Evolutionary conservation across 1,140 invertebrate genomes (phyloP), one percentile per base, ranked within the genome.

Genomic region (Lasioglossum albipes): DNA sequence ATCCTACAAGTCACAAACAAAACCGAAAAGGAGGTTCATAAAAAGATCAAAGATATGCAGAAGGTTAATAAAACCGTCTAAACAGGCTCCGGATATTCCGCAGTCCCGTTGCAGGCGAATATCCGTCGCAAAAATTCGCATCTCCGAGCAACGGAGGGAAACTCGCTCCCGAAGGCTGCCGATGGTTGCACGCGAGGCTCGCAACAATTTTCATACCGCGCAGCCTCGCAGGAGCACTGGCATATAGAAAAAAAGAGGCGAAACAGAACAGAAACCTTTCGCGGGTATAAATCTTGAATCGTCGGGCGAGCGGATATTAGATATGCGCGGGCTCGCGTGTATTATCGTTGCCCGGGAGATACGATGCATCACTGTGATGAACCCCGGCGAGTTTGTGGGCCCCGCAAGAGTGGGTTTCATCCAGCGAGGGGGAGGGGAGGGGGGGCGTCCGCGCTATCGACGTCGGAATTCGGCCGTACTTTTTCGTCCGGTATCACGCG

Each of bases 401-500:
- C n/a, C 12, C 12, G 77, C 66, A 57, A 41, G 76, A 65, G 57
- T 36, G 36, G 5, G 36, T 36, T 36, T 36, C 36, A 36, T 36
- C 36, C 36, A 36, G 36, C 36, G 36, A 36, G 36, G 31, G 31
- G 31, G 31, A 5, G 3, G 36, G 36, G 36, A 0, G 36, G 36
- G 1, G 36, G 45, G 31, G 42, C 42, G 76, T 36, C 31, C 49
- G 78, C 64, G 84, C 49, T 85, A 85, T 85, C 84, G 66, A 64
- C 16, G 49, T 54, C 64, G 77, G 77, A 80, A 75, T 87, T 89
- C 77, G 82, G 76, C 57, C 83, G 74, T 65, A 68, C 80, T 85
- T 83, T 84, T 86, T 88, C 79, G 57, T 77, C 77, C 66, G 66
- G 83, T 57, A 85, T 85, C 83, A 68, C 79, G 69, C 87, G 81